Percentiles rank a stretch among this genome's conserved stretches.
Conservation (phyloP, 2,888 invertebrate species). For the Xylophagus ater region DNA sequence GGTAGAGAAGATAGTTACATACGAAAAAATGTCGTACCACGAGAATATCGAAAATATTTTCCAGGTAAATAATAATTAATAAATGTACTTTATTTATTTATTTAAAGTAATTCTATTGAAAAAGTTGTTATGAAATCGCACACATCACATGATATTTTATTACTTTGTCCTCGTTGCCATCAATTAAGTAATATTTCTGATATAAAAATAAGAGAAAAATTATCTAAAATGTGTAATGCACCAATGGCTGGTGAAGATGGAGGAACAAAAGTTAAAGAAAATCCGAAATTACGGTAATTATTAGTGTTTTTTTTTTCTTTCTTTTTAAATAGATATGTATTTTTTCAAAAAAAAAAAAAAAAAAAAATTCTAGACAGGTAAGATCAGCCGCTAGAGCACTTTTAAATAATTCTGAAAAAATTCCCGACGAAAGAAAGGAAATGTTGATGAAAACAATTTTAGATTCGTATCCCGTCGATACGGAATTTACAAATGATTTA, state of each 20-base stretch:
- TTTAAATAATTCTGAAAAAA: conserved; percentile 34
- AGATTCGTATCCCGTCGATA: conserved; percentile 41
- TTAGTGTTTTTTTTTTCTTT: background rate
- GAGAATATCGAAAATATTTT: conserved; percentile 68
- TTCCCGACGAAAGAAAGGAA: conserved; percentile 43
- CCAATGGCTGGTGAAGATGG: conserved; percentile 42
- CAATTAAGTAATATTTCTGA: conserved; percentile 56
- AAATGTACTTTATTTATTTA: background rate
- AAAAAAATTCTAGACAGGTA: conserved; percentile 39
- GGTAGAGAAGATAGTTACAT: conserved; percentile 55
- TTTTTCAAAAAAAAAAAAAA: background rate
- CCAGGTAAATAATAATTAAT: conserved; percentile 43
- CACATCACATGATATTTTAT: conserved; percentile 66
- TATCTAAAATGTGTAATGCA: conserved; percentile 52
- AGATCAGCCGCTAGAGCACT: conserved; percentile 51
- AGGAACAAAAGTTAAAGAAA: conserved; percentile 32
- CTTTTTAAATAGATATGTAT: background rate
- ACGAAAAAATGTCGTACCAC: conserved; percentile 70
- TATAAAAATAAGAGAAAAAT: conserved; percentile 44
- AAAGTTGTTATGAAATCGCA: conserved; percentile 68
- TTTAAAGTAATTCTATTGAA: conserved; percentile 13
- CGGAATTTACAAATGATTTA: conserved; percentile 41
- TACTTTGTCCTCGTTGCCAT: conserved; percentile 63
- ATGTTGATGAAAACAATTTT: conserved; percentile 42
- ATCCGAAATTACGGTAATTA: conserved; percentile 29